phyloP scores from a whole-genome alignment of 2,797 vertebrate species.

The Oryzias sinensis region DNA sequence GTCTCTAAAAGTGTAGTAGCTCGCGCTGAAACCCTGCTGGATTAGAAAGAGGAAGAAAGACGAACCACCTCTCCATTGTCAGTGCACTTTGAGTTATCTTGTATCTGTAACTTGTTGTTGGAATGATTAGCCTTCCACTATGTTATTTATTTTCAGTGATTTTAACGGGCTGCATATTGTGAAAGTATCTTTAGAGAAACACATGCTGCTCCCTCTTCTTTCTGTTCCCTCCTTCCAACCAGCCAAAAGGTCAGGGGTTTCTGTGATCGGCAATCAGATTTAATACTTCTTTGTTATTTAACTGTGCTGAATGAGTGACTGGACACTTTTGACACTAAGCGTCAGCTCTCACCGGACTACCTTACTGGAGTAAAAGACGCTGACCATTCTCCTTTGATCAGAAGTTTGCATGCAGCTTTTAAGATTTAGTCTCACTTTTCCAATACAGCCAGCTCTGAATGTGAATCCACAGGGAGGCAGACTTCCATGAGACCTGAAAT shows the following conservation, averaged over 20 bases:
- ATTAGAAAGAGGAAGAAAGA: conserved; percentile 25
- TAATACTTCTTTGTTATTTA: conserved; percentile 53
- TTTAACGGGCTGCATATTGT: conserved; percentile 48
- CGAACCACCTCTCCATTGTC: conserved; percentile 31
- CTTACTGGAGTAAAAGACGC: conserved; percentile 33
- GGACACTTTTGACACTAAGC: conserved; percentile 25
- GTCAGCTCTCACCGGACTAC: conserved; percentile 55
- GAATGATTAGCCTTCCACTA: conserved; percentile 35
- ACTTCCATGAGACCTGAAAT: conserved; percentile 25
- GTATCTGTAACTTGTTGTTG: conserved; percentile 32
- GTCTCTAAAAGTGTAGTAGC: conserved; percentile 18
- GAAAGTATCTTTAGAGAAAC: conserved; percentile 43
- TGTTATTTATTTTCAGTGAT: conserved; percentile 58
- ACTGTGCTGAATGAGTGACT: conserved; percentile 37
- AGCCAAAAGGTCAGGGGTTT: conserved; percentile 74
- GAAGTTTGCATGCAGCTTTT: conserved; percentile 59
- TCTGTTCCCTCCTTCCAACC: conserved; percentile 25
- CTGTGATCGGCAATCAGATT: conserved; percentile 73
- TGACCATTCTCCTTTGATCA: conserved; percentile 48
- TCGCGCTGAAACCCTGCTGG: conserved; percentile 13
- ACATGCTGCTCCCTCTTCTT: conserved; percentile 52
- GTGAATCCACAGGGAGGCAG: conserved; percentile 38
- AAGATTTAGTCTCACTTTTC: conserved; percentile 25
- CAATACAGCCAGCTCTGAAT: conserved; percentile 50
- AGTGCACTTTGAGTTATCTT: conserved; percentile 36